Conservation (phyloP, 2,888 invertebrate species). For the Drosophila subquinaria region DNA sequence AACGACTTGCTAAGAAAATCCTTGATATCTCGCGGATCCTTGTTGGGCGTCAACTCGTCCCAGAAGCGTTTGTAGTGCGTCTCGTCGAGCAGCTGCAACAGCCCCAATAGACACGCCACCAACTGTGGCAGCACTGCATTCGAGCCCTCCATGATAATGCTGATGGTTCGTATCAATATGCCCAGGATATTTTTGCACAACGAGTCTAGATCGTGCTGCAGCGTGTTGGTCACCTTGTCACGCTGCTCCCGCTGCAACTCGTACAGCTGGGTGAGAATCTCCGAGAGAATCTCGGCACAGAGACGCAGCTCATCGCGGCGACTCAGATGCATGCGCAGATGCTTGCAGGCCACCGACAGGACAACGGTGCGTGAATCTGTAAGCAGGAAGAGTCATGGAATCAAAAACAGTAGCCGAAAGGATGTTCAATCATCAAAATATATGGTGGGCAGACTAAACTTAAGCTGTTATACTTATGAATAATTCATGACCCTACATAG, state of each 20-base stretch:
- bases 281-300: constrained; percentile 94
- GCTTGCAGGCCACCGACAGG: constrained; percentile 93
- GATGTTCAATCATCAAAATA: not conserved
- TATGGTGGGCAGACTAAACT: too few species aligned
- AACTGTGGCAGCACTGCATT: constrained; percentile 90
- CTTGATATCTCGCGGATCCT: constrained; percentile 92
- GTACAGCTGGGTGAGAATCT: constrained; percentile 89
- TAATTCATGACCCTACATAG: too few species aligned
- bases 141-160: constrained; percentile 92
- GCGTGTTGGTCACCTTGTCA: constrained; percentile 86
- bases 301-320: constrained; percentile 93
- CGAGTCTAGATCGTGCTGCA: constrained; percentile 92
- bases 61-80: constrained; percentile 95
- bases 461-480: too few species aligned
- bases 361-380: constrained; percentile 94
- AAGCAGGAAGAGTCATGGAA: not conserved
- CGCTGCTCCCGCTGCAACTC: constrained; percentile 86
- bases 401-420: not conserved
- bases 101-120: constrained; percentile 94
- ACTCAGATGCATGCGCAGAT: constrained; percentile 92
- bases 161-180: constrained; percentile 93
- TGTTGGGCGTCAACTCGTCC: constrained; percentile 89
- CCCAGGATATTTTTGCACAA: constrained; percentile 92
- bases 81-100: constrained; percentile 94
- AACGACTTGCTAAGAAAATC: constrained; percentile 94